phyloP scores from a whole-genome alignment of 2,797 vertebrate genomes.

The Characodon lateralis region DNA sequence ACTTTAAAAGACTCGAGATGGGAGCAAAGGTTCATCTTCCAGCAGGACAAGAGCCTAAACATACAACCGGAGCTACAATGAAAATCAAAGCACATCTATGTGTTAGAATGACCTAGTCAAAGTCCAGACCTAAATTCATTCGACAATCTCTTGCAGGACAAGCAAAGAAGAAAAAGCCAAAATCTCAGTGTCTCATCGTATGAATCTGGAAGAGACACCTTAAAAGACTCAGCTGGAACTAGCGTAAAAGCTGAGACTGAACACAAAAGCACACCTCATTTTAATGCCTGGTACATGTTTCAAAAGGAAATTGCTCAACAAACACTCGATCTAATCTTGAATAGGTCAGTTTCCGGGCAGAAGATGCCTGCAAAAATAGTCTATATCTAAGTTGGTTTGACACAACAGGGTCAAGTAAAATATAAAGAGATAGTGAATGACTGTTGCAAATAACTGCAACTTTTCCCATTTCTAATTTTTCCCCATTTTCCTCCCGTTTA shows the following conservation, averaged over 20 bases:
- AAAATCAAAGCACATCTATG: not conserved
- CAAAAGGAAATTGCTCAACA: no score
- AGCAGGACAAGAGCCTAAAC: not conserved
- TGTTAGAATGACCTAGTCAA: not conserved
- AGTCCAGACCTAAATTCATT: not conserved
- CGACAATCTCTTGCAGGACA: not conserved
- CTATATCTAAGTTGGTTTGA: not conserved
- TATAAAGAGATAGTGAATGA: no score
- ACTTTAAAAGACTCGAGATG: not conserved
- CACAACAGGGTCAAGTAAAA: not conserved
- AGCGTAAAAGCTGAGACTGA: not conserved
- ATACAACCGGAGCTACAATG: not conserved
- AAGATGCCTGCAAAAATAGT: not conserved
- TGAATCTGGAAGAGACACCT: not conserved
- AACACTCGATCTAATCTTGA: no score
- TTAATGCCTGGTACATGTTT: not conserved
- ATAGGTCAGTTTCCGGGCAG: no score
- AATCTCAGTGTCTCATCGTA: not conserved
- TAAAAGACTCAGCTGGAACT: not conserved
- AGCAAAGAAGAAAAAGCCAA: not conserved
- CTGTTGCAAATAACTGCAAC: no score
- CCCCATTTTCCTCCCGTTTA: not conserved
- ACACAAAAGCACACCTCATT: not conserved
- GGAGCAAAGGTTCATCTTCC: not conserved
- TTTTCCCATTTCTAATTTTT: constrained; percentile 6